Percentiles rank a stretch among this genome's conserved stretches.
Conservation (phyloP, 2,797 vertebrate genomes). For the Pangasius krempfi region DNA sequence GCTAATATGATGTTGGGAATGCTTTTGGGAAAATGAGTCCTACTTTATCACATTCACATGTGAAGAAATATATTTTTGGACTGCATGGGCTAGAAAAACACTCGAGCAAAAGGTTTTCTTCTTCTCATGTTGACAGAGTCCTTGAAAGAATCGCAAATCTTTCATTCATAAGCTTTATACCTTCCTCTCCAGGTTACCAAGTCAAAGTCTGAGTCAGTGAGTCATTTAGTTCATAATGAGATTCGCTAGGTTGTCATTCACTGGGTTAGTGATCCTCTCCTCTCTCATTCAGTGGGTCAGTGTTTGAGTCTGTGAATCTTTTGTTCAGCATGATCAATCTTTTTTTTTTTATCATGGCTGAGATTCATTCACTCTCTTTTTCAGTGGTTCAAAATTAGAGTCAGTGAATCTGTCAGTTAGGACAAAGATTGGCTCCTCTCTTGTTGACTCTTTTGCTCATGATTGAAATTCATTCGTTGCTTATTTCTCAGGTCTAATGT, state of each 20-base stretch:
- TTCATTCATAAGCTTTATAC: neutral
- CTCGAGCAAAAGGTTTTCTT: neutral
- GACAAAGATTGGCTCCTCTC: neutral
- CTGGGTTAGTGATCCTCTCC: neutral
- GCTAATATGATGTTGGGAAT: neutral
- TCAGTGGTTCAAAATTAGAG: neutral
- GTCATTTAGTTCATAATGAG: neutral
- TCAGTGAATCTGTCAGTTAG: neutral
- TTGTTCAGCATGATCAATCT: neutral
- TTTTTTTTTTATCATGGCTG: neutral
- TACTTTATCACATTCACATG: neutral
- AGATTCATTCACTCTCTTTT: neutral
- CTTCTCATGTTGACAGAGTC: neutral
- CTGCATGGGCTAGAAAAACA: neutral
- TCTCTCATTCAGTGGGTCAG: neutral
- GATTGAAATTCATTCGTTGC: too few species aligned
- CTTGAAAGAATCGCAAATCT: neutral
- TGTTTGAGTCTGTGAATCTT: neutral
- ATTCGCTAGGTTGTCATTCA: neutral
- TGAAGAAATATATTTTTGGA: neutral
- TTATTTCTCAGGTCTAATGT: slow-evolving; percentile 1
- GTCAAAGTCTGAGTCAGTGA: neutral
- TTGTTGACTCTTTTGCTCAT: neutral
- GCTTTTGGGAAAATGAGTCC: neutral
- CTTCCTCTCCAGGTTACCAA: neutral